Conservation (phyloP, 2,888 invertebrate species). For the Melipona beecheii region DNA sequence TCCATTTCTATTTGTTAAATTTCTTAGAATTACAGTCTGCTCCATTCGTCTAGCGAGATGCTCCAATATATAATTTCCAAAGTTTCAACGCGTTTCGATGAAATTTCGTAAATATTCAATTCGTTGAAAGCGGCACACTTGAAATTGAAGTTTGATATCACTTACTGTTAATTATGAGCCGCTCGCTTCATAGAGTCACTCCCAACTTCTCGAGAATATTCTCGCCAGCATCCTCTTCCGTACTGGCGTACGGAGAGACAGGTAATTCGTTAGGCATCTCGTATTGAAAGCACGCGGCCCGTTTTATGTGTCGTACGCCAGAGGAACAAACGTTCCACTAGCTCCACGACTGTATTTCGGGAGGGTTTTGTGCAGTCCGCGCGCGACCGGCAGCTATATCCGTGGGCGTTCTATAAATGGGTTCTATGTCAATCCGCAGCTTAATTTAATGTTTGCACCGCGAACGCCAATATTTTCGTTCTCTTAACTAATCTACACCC, state of each 20-base stretch:
- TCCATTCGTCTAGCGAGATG: neutral
- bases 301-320: neutral
- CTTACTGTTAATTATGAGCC: neutral
- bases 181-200: neutral
- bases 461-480: neutral
- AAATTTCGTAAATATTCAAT: neutral
- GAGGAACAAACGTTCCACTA: neutral
- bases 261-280: neutral
- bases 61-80: neutral
- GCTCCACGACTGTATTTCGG: constrained; percentile 19
- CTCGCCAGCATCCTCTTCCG: neutral
- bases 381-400: neutral
- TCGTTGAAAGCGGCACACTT: neutral
- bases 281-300: neutral
- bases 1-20: too few species aligned
- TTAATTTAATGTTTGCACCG: constrained; percentile 30
- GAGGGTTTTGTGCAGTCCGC: constrained; percentile 10
- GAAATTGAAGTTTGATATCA: neutral
- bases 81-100: neutral
- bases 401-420: constrained; percentile 45
- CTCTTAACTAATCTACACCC: neutral
- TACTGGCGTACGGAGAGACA: neutral
- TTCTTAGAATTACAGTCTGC: too few species aligned
- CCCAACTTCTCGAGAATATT: neutral
- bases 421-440: constrained; percentile 36